Evolutionary conservation across 2,113 vertebrate species (phyloP), one percentile per base, ranked within the genome.

Genomic region (Mellivora capensis): DNA sequence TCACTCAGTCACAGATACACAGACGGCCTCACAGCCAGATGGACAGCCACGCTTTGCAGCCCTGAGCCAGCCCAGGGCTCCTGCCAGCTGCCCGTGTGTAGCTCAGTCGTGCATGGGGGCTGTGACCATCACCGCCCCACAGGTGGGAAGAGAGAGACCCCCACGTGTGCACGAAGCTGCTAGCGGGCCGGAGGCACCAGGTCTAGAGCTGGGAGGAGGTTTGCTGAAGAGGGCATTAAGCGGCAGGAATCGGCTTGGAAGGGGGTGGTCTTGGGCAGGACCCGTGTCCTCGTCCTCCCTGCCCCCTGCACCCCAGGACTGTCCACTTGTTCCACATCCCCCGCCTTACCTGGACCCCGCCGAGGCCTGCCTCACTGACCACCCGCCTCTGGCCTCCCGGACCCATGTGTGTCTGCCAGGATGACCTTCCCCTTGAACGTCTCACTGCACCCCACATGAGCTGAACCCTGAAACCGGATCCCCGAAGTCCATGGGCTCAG

Each of bases 151-250:
- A 14, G 27, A 13, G 54, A 87, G 64, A 31, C 18, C 39, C 21
- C 15, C 20, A 39, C 3, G 7, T 13, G 1, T 2, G 34, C 83
- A 15, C 49, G 6, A 34, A 7, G 59, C 47, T 9, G 25, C 34
- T 14, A 12, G 18, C 10, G 1, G 21, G 39, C 67, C 3, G 21
- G n/a, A 0, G 79, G 44, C 1, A 0, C 29, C 13, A 0, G 47
- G 1, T 11, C 39, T 3, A 4, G 1, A 25, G 59, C 61, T 18
- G 47, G 71, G 29, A 23, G 72, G 13, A 47, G 67, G 44, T n/a
- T 42, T 1, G 3, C 57, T 57, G 7, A 17, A 0, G 72, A 27
- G 47, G 21, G n/a, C 67, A 0, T 42, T 29, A 7, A 2, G 34
- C 21, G 0, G 6, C 1, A 9, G 3, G 44, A 47, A 3, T 34